phyloP scores from a whole-genome alignment of 2,888 invertebrate species.

The Apamea monoglypha region DNA sequence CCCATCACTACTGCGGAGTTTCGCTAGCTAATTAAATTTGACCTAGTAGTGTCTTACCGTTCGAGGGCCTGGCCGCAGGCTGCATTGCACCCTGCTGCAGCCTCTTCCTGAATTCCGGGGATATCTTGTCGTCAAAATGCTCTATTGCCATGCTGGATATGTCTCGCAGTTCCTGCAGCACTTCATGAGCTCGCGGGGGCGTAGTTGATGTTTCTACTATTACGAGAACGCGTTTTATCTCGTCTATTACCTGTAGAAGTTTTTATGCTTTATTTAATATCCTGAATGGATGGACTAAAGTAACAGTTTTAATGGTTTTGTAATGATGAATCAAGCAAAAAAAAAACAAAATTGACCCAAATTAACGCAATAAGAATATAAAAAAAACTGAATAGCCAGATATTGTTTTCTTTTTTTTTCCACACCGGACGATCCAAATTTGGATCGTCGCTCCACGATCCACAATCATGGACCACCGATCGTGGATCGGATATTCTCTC shows the following conservation, averaged over 20 bases:
- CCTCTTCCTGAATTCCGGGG: conserved; percentile 81
- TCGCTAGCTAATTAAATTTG: background rate
- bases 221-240: conserved; percentile 93
- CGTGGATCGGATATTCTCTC: no score
- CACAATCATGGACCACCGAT: no score
- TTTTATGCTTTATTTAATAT: background rate
- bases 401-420: no score
- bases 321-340: background rate
- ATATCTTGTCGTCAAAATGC: conserved; percentile 97
- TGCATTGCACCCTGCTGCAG: conserved; percentile 77
- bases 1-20: background rate
- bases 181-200: conserved; percentile 94
- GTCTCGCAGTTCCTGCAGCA: conserved; percentile 96
- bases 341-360: background rate
- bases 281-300: background rate
- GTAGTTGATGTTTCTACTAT: conserved; percentile 92
- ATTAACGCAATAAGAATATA: background rate
- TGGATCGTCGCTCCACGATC: no score
- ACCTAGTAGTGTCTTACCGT: conserved; percentile 67
- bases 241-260: conserved; percentile 94
- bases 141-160: conserved; percentile 99
- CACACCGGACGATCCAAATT: no score
- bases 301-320: background rate
- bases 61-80: conserved; percentile 71
- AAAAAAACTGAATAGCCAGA: background rate